Evolutionary conservation across 2,113 vertebrate genomes (phyloP).

Genomic region (Notarius quadriscutis): DNA sequence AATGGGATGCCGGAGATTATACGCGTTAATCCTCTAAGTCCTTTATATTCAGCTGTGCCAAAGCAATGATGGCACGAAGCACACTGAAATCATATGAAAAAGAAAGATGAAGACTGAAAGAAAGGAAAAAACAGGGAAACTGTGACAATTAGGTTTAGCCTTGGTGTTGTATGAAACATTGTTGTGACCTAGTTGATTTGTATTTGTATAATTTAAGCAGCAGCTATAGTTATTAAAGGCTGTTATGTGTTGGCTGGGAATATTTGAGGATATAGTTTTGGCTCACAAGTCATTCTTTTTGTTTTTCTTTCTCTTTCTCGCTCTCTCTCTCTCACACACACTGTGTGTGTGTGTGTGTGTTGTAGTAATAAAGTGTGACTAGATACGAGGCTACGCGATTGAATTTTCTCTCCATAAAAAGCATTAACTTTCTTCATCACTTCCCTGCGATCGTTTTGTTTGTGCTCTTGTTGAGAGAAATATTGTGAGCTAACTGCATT

Average conservation of each 20-base stretch:
- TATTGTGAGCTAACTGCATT: slow-evolving; percentile 31
- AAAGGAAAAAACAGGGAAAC: background rate
- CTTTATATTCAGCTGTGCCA: slow-evolving; percentile 45
- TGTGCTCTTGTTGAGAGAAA: slow-evolving; percentile 12
- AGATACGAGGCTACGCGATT: slow-evolving; percentile 25
- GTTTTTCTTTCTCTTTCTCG: background rate
- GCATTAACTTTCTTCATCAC: slow-evolving; percentile 30
- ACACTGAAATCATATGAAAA: background rate
- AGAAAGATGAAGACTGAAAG: slow-evolving; percentile 3
- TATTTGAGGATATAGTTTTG: background rate
- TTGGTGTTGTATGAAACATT: slow-evolving; percentile 22
- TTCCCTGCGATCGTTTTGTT: slow-evolving; percentile 24
- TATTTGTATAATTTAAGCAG: slow-evolving; percentile 14
- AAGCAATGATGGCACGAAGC: slow-evolving; percentile 4
- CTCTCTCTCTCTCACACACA: background rate
- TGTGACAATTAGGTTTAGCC: slow-evolving; percentile 1
- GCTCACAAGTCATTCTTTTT: background rate
- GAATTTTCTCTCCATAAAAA: slow-evolving; percentile 19
- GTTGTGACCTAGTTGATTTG: slow-evolving; percentile 35
- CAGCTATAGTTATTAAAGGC: slow-evolving; percentile 14
- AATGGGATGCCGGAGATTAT: slow-evolving; percentile 45
- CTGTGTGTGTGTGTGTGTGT: background rate
- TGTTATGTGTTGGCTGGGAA: slow-evolving; percentile 4
- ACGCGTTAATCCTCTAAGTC: slow-evolving; percentile 46
- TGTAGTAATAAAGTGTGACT: slow-evolving; percentile 21